Evolutionary conservation across 2,888 invertebrate genomes (phyloP).

Genomic region (Drosophila cracens): DNA sequence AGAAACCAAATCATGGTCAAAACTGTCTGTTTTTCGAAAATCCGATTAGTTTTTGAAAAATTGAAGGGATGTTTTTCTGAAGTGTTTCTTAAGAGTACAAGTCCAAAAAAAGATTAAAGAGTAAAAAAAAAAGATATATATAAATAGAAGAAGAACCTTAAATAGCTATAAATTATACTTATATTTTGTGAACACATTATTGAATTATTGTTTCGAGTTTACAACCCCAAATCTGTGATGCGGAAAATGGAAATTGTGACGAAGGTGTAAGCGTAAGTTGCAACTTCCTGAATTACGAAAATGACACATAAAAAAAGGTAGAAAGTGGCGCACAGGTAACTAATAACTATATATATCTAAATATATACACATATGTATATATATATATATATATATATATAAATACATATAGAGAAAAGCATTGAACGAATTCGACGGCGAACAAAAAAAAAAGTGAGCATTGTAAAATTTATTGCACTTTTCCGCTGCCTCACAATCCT

Average conservation of each 20-base stretch:
- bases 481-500: constrained; percentile 72
- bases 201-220: not conserved
- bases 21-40: not conserved
- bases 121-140: not conserved
- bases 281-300: constrained; percentile 65
- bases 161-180: not conserved
- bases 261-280: constrained; percentile 47
- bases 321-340: constrained; percentile 27
- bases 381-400: not conserved
- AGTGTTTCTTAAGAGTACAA: no score
- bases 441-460: constrained; percentile 30
- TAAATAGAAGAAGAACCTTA: fast-evolving
- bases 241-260: constrained; percentile 53
- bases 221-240: constrained; percentile 14
- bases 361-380: not conserved
- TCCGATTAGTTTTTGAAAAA: not conserved
- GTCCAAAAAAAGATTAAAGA: no score
- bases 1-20: not conserved
- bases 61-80: not conserved
- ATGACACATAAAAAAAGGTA: constrained; percentile 68
- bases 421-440: constrained; percentile 72
- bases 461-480: constrained; percentile 75
- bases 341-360: not conserved
- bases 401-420: constrained; percentile 49
- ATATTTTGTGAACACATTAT: not conserved